A percentile compares a stretch with the other conserved stretches of the same genome.
These are phyloP conservation scores for Pristionchus maxplancki DNA, from an alignment of 2,888 invertebrate species.

Conservation along the genomic window DNA sequence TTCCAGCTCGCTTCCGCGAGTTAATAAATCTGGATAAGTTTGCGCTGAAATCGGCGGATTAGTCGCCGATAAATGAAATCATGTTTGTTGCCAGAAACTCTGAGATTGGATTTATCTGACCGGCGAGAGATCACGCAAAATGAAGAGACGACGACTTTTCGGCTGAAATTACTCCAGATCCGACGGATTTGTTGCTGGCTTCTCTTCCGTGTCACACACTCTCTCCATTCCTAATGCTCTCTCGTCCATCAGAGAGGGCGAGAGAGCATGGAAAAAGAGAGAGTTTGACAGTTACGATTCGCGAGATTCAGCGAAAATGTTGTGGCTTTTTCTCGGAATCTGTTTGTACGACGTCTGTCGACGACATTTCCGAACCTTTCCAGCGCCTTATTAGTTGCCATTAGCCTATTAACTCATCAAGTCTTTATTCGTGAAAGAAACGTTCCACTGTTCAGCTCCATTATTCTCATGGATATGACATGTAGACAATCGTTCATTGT, in stretches of 20 bases:
- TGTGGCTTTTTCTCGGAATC: not conserved
- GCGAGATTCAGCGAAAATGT: not conserved
- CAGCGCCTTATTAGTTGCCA: not conserved
- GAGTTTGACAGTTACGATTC: not conserved
- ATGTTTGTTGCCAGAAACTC: too few species aligned
- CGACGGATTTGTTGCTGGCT: too few species aligned
- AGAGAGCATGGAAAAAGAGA: not conserved
- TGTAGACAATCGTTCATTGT: not conserved
- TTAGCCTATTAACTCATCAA: not conserved
- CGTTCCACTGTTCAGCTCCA: too few species aligned
- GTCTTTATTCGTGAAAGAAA: not conserved
- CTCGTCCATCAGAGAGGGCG: not conserved
- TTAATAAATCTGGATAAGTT: not conserved
- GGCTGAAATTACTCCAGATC: too few species aligned
- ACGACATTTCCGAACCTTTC: slow-evolving; percentile 4
- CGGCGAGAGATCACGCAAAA: too few species aligned
- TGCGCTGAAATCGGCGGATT: not conserved
- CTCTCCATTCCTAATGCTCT: not conserved
- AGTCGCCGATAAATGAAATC: too few species aligned
- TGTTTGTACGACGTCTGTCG: not conserved
- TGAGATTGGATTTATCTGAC: too few species aligned
- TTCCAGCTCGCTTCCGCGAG: not conserved
- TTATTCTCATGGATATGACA: too few species aligned
- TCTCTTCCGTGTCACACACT: not conserved
- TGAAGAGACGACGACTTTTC: not conserved